Evolutionary conservation across 2,113 vertebrate species (phyloP).

Genomic region (Pionites leucogaster): DNA sequence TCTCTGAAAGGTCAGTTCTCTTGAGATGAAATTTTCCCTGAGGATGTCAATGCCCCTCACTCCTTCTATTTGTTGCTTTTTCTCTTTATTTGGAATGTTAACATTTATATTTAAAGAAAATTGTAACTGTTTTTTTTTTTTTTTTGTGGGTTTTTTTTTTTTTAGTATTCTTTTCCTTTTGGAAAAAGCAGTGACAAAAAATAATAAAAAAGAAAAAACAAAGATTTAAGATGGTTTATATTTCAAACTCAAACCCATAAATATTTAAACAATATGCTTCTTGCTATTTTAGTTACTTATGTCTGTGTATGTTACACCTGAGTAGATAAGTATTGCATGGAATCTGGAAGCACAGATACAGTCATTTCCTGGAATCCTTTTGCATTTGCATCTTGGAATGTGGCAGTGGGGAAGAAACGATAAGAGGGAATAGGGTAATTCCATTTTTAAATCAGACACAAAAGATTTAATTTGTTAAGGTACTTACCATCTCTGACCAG

Average conservation of each 20-base stretch:
- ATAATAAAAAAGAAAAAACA: neutral
- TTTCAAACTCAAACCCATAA: conserved; percentile 3
- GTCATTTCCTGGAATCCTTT: neutral
- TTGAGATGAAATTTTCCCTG: conserved; percentile 75
- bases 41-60: conserved; percentile 65
- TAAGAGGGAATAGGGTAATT: neutral
- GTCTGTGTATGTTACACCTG: neutral
- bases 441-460: neutral
- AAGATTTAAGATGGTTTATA: neutral
- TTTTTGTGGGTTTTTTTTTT: neutral
- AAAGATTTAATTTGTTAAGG: neutral
- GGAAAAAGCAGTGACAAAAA: neutral
- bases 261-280: conserved; percentile 12
- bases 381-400: neutral
- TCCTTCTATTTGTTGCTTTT: neutral
- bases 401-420: neutral
- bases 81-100: conserved; percentile 29
- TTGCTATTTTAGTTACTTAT: conserved; percentile 5
- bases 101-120: conserved; percentile 69
- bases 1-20: conserved; percentile 79
- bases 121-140: neutral
- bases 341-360: neutral
- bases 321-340: neutral
- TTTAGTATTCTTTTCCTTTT: neutral
- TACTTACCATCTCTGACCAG: neutral